phyloP scores from a whole-genome alignment of 2,797 vertebrate genomes.

The Lepilemur ruficaudatus region DNA sequence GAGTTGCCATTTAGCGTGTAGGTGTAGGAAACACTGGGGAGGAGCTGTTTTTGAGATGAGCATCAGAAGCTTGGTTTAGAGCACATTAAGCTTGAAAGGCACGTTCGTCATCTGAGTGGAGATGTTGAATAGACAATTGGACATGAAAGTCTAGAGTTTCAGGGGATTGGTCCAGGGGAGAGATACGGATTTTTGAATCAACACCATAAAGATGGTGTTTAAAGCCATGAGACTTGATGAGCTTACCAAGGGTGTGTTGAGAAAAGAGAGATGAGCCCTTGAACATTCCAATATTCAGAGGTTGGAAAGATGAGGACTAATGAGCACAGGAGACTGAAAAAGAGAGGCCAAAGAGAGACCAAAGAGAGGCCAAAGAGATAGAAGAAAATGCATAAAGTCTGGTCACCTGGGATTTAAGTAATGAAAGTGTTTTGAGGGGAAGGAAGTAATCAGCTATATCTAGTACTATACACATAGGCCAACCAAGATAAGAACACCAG shows the following conservation, averaged over 20 bases:
- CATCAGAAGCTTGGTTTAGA: not conserved
- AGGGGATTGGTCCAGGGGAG: not conserved
- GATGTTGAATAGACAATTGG: not conserved
- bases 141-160: not conserved
- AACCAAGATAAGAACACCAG: not conserved
- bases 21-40: not conserved
- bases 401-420: not conserved
- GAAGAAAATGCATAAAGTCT: not conserved
- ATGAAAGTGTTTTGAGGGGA: not conserved
- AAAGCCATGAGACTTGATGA: not conserved
- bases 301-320: not conserved
- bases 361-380: not conserved
- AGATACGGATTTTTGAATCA: not conserved
- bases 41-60: not conserved
- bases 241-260: not conserved
- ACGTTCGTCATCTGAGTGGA: not conserved
- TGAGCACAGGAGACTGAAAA: not conserved
- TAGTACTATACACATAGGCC: not conserved
- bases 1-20: not conserved
- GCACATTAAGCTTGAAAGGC: not conserved
- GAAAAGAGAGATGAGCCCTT: not conserved
- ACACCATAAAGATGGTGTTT: not conserved
- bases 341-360: not conserved
- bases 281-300: not conserved
- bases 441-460: not conserved